Conservation (phyloP, 2,113 vertebrate genomes). For the Tachysurus fulvidraco region DNA sequence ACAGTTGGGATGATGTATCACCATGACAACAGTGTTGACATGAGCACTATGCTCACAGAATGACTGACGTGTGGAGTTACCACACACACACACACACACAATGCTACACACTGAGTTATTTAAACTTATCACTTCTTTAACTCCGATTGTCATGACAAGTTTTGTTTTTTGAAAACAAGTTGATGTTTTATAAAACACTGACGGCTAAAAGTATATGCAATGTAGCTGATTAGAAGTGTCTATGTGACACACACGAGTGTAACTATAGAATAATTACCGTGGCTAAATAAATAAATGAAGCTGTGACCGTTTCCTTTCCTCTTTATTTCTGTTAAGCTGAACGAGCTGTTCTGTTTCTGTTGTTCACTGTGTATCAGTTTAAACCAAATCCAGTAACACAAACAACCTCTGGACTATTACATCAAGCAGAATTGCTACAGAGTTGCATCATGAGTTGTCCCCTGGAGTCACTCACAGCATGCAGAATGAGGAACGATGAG, state of each 20-base stretch:
- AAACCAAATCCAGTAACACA: not conserved
- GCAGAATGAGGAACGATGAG: not conserved
- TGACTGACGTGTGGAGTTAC: not conserved
- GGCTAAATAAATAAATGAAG: not conserved
- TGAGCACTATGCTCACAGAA: not conserved
- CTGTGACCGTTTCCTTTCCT: not conserved
- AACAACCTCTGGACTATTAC: not conserved
- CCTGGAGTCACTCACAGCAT: conserved; percentile 1
- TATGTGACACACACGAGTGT: not conserved
- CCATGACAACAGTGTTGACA: not conserved
- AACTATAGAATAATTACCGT: not conserved
- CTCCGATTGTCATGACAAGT: too few relatives aligned
- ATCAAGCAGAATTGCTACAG: not conserved
- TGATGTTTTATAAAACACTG: too few relatives aligned
- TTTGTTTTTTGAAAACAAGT: too few relatives aligned
- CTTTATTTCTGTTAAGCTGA: not conserved
- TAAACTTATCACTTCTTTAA: too few relatives aligned
- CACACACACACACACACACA: not conserved
- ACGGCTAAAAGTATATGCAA: too few relatives aligned
- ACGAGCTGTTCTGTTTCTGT: not conserved
- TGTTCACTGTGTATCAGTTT: conserved; percentile 16
- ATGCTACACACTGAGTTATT: not conserved
- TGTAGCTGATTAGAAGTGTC: not conserved
- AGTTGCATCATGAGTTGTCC: conserved; percentile 9
- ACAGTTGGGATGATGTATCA: not conserved